Percentiles rank a stretch among this genome's conserved stretches.
Evolutionary conservation across 2,888 invertebrate genomes (phyloP).

Genomic region (Diarsia mendica): DNA sequence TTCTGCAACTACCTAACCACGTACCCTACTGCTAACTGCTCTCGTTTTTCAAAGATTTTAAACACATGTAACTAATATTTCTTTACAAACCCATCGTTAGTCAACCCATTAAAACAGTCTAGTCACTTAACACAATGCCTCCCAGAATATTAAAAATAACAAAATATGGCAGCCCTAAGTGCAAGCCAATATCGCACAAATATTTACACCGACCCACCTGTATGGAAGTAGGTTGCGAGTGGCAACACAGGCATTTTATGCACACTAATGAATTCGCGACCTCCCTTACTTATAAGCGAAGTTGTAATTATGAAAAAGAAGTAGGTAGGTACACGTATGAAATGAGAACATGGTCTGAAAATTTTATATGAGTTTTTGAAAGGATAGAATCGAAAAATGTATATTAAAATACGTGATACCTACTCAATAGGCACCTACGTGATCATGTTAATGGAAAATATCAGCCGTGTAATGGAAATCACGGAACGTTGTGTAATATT

Average conservation of each 20-base stretch:
- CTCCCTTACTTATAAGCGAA: conserved; percentile 26
- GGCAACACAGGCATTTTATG: conserved; percentile 58
- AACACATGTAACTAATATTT: conserved; percentile 6
- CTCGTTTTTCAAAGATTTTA: neutral
- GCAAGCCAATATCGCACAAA: conserved; percentile 57
- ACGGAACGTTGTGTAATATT: conserved; percentile 16
- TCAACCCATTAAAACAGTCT: neutral
- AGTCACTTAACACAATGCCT: neutral
- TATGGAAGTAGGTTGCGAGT: conserved; percentile 59
- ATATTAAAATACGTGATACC: conserved; percentile 9
- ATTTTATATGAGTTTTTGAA: neutral
- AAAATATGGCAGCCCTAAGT: conserved; percentile 38
- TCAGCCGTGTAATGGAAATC: conserved; percentile 35
- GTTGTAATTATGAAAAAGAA: conserved; percentile 36
- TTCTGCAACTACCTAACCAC: too few relatives aligned
- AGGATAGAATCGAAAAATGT: neutral
- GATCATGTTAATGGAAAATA: conserved; percentile 46
- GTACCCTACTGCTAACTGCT: neutral
- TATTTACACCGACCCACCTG: conserved; percentile 52
- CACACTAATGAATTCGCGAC: conserved; percentile 53
- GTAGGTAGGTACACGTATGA: conserved; percentile 5
- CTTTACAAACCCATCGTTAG: neutral
- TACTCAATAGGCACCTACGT: conserved; percentile 34
- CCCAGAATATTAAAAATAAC: conserved; percentile 28
- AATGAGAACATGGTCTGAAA: neutral